Evolutionary conservation across 2,113 vertebrate genomes (phyloP), one percentile per base, ranked within the genome.

Genomic region (Pluvianellus socialis): DNA sequence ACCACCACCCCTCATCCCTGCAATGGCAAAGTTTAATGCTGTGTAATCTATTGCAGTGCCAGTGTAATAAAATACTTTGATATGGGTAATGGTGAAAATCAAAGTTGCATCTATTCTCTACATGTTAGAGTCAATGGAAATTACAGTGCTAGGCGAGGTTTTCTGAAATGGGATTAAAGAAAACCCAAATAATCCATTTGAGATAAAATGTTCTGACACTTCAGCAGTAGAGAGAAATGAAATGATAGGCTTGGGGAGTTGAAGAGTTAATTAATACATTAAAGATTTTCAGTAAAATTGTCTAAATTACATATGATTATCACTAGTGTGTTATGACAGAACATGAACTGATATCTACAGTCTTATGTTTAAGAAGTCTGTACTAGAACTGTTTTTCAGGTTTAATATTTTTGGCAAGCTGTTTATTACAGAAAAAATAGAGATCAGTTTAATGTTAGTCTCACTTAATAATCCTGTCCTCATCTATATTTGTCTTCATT

Each of bases 141-240:
- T 97, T 86, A 80, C 63, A 90, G 90, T 44, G 33, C 40, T 30
- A 74, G 44, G 65, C 82, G 33, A 81, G 91, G 74, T 12, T 97
- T 93, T 96, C 92, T 94, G 90, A 95, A 96, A 97, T 79, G 90
- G 88, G 97, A 98, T 98, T 97, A 98, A 96, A 97, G 95, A 62
- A 93, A 96, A 86, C 87, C 85, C 88, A 85, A 96, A 94, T 94
- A 94, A 97, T 96, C 97, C 95, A 56, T 96, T 94, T 84, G 90
- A 97, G 96, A 96, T 95, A 91, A 97, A 97, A 94, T 85, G 92
- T 77, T 59, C 94, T 79, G 92, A 92, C 82, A 59, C 92, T 92
- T 81, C 72, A 80, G 68, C 77, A 79, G 38, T 14, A 35, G 92
- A 96, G 65, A 95, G 90, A 90, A 94, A 96, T 82, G 72, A 95